Percentiles rank a stretch among this genome's conserved stretches.
Conservation (phyloP, 1,140 invertebrate species). For the Agrypnia vestita region DNA sequence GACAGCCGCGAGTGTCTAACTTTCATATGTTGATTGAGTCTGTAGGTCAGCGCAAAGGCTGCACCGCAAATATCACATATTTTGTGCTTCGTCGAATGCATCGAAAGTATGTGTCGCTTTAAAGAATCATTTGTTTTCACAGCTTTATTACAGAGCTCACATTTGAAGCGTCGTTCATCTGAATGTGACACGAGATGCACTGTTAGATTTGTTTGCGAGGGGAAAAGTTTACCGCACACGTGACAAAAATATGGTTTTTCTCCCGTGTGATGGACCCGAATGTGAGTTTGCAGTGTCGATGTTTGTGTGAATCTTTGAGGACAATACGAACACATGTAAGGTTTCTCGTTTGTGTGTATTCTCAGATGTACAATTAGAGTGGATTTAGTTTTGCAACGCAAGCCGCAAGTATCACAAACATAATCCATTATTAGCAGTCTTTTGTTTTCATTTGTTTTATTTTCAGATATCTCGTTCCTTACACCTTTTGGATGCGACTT, state of each 20-base stretch:
- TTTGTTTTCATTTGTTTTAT: background rate
- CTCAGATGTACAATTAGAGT: slow-evolving; percentile 12
- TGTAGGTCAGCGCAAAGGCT: slow-evolving; percentile 16
- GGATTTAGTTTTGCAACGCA: background rate
- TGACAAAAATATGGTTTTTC: slow-evolving; percentile 34
- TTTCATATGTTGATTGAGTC: slow-evolving; percentile 39
- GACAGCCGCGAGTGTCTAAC: background rate
- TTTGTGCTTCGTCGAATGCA: slow-evolving; percentile 21
- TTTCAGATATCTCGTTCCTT: background rate
- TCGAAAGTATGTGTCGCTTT: background rate
- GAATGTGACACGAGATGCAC: background rate
- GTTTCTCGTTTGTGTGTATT: slow-evolving; percentile 25
- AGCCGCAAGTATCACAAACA: slow-evolving; percentile 4
- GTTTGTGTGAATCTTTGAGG: background rate
- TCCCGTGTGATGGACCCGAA: background rate
- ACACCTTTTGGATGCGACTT: slow-evolving; percentile 26
- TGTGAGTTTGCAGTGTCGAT: background rate
- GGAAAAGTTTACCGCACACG: slow-evolving; percentile 18
- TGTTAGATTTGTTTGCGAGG: background rate
- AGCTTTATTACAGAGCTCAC: slow-evolving; percentile 1
- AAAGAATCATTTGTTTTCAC: slow-evolving; percentile 21
- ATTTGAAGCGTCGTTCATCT: slow-evolving; percentile 17
- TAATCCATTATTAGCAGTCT: background rate
- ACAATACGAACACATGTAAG: slow-evolving; percentile 10
- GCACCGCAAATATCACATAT: slow-evolving; percentile 31